Evolutionary conservation across 2,113 vertebrate species (phyloP).

Genomic region (Felis catus): F.catus_Fca126_mat1.0 CM031418.1:73436001-73436500

Average conservation of each 20-base stretch:
- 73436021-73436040: background rate
- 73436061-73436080: background rate
- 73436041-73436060: background rate
- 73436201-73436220: background rate
- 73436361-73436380: background rate
- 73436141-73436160: background rate
- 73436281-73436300: background rate
- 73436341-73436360: background rate
- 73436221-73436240: background rate
- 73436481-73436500: background rate
- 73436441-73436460: background rate
- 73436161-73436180: background rate
- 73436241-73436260: background rate
- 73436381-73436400: background rate
- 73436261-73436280: background rate
- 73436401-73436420: background rate
- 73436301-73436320: background rate
- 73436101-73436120: background rate
- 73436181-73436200: background rate
- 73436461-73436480: background rate
- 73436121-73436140: background rate
- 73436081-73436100: conserved; percentile 3
- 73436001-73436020: too few relatives aligned
- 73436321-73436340: background rate
- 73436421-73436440: background rate